A percentile compares a stretch with the other conserved stretches of the same genome.
Conservation (phyloP, 2,113 vertebrate species). For the cattle (Bos taurus) region ARS-UCD2.0 NC_037328.1:102152001-102152500, state of each 20-base stretch:
- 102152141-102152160: background rate
- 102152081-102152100: background rate
- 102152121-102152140: background rate
- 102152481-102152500: constrained; percentile 20
- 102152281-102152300: background rate
- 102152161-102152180: background rate
- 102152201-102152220: background rate
- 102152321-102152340: background rate
- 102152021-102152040: background rate
- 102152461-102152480: constrained; percentile 19
- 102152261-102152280: background rate
- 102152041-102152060: constrained; percentile 45
- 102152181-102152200: background rate
- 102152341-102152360: background rate
- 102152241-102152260: background rate
- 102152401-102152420: constrained; percentile 15
- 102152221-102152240: background rate
- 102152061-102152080: background rate
- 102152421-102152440: constrained; percentile 1
- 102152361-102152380: background rate
- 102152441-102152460: constrained; percentile 1
- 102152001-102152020: background rate
- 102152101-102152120: background rate
- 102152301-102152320: background rate
- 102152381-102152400: constrained; percentile 31